Evolutionary conservation across 2,888 invertebrate species (phyloP), one percentile per base, ranked within the genome.

Genomic region (Luperina testacea): DNA sequence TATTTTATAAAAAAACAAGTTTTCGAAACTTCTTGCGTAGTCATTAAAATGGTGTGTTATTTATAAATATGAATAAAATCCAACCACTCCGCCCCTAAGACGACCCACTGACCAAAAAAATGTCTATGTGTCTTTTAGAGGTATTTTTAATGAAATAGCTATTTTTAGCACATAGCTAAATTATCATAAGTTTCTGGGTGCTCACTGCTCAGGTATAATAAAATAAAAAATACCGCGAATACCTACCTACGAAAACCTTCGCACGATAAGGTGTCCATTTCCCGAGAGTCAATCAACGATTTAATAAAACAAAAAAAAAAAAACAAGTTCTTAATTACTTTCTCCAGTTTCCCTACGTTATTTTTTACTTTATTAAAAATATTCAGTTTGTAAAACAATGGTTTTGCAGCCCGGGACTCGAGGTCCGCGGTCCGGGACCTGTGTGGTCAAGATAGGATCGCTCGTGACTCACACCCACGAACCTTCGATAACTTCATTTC

Each of bases 401-500:
- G 87, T 86, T 87, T 89, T 73, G 81, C 81, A 78, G 77, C 61
- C 69, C 76, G 61, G 90, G 81, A 80, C 72, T 85, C 77, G 74
- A 51, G 76, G 69, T 57, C 76, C 85, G 88, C 85, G 87, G 92
- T 90, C 91, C 68, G 65, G 87, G 83, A 69, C 91, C 91, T 90
- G 90, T 88, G 89, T 88, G 83, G 78, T 72, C 78, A 77, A 77
- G 95, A 95, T 95, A 95, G 83, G 82, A 95, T 95, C 95, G 92
- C 86, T 94, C 95, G 95, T 95, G 95, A 94, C 93, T 91, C 84
- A 88, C 88, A 90, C 90, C 93, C 95, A 94, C 95, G 94, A 94
- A 88, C 89, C 85, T 86, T 91, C 92, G 92, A 94, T 94, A 92
- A 91, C 94, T 94, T 94, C 92, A 94, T 95, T 94, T 92, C 91